A percentile compares a stretch with the other conserved stretches of the same genome.
Evolutionary conservation across 2,113 vertebrate genomes (phyloP).

Genomic region (Crypturellus undulatus): DNA sequence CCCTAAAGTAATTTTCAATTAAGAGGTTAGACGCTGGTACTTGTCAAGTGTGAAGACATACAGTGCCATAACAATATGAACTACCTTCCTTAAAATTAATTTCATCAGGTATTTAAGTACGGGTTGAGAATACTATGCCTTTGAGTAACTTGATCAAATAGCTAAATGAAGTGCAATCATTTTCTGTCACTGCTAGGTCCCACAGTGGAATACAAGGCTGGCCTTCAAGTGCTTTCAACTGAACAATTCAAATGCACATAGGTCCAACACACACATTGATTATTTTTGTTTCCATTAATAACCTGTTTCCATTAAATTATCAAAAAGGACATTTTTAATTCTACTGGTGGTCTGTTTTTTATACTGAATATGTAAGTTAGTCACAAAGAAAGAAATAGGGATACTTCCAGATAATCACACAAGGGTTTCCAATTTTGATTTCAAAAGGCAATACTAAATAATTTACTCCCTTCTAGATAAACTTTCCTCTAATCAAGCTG

Average conservation of each 20-base stretch:
- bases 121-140: conserved; percentile 45
- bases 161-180: conserved; percentile 10
- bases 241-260: neutral
- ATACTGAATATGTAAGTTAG: neutral
- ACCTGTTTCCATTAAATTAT: neutral
- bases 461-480: neutral
- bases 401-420: neutral
- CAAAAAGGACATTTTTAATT: neutral
- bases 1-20: conserved; percentile 83
- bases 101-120: conserved; percentile 24
- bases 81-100: conserved; percentile 80
- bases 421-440: neutral
- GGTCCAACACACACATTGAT: neutral
- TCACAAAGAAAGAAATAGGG: neutral
- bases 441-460: neutral
- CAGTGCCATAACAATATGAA: conserved; percentile 70
- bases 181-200: neutral
- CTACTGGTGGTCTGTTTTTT: neutral
- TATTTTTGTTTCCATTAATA: conserved; percentile 8
- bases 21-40: conserved; percentile 78
- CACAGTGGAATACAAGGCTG: neutral
- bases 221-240: conserved; percentile 10
- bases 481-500: neutral
- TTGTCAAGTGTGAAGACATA: conserved; percentile 80
- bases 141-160: conserved; percentile 38